phyloP scores from a whole-genome alignment of 2,797 vertebrate genomes.

The Sebastes umbrosus region DNA sequence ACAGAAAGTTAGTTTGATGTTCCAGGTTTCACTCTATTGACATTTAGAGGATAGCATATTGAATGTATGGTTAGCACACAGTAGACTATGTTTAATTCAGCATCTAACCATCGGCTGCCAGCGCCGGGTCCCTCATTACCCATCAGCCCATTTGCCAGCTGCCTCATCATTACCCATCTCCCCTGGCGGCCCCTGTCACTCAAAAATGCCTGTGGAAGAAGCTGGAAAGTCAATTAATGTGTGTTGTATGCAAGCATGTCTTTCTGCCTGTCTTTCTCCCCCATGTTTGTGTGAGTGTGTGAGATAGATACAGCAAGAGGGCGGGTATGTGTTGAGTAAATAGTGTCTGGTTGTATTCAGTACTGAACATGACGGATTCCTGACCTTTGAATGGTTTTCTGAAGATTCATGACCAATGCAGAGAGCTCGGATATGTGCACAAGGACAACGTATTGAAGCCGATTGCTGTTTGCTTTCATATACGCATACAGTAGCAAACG shows the following conservation, averaged over 20 bases:
- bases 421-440: background rate
- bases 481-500: background rate
- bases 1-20: slow-evolving; percentile 37
- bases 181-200: slow-evolving; percentile 74
- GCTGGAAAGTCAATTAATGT: slow-evolving; percentile 72
- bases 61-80: slow-evolving; percentile 58
- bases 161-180: slow-evolving; percentile 81
- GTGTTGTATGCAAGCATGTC: slow-evolving; percentile 66
- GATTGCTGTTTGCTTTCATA: background rate
- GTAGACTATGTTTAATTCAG: slow-evolving; percentile 68
- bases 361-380: slow-evolving; percentile 1
- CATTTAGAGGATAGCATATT: slow-evolving; percentile 48
- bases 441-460: background rate
- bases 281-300: background rate
- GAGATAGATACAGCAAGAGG: slow-evolving; percentile 8
- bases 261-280: slow-evolving; percentile 11
- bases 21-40: slow-evolving; percentile 39
- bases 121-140: slow-evolving; percentile 77
- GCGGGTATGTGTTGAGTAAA: slow-evolving; percentile 25
- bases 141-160: slow-evolving; percentile 81
- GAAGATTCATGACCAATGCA: background rate
- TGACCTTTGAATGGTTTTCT: slow-evolving; percentile 25
- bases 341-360: slow-evolving; percentile 4
- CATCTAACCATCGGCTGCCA: slow-evolving; percentile 72
- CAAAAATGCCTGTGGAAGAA: slow-evolving; percentile 67